Evolutionary conservation across 1,140 invertebrate genomes (phyloP), one percentile per base, ranked within the genome.

Genomic region (Ips nitidus): DNA sequence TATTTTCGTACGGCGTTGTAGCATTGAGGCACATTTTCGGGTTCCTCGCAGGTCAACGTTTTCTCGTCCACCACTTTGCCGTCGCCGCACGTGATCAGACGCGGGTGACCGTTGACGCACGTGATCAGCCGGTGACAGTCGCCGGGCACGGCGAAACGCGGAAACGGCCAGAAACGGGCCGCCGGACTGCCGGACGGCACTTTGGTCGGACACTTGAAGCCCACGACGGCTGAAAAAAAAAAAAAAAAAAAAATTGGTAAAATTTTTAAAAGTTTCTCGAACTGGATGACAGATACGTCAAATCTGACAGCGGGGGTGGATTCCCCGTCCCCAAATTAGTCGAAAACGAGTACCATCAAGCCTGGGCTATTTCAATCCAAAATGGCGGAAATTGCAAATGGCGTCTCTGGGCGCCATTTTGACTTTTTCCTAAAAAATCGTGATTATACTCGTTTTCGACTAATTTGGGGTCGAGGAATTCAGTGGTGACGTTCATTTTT

Each of bases 131-230:
- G 86, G 75, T 90, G 88, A 78, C 91, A 93, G 77, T 94, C 92
- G 39, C 91, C 91, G 22, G 90, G 89, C 8, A 94, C 89, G 0
- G 92, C 83, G 84, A 93, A 96, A 67, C 94, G 86, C 6, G 94
- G 94, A 85, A 89, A 95, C 1, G 94, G 94, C 89, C 91, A 93
- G 85, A 95, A 97, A 79, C 90, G 90, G 69, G 92, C 90, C 37
- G 92, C 87, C 70, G 89, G 84, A 47, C 90, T 88, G 76, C 90
- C 84, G n/a, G 90, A 84, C 69, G 91, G 90, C 45, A 93, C 86
- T 78, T 94, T 91, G 1, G 87, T 86, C 5, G 94, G 94, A 74
- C 91, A 93, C 75, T 91, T 92, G 84, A 93, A 93, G 64, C 91
- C 91, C 60, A 93, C 87, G 58, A 93, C 87, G 73, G 88, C 89